These are phyloP conservation scores for Bursaphelenchus mucronatus DNA, from an alignment of 1,140 invertebrate species.

Conservation along the genomic window DNA sequence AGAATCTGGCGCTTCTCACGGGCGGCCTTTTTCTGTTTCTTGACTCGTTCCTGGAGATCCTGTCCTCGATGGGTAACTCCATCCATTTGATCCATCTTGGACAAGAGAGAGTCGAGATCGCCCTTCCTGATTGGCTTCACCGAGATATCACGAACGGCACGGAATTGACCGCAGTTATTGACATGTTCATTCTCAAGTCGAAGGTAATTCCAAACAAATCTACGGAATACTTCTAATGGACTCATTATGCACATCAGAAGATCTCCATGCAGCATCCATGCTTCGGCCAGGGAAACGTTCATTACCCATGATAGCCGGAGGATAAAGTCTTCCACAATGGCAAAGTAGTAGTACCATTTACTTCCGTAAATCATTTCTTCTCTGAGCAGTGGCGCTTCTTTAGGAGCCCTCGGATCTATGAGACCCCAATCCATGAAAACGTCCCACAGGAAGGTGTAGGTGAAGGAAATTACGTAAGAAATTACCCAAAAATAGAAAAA, in stretches of 20 bases:
- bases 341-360: slow-evolving; percentile 84
- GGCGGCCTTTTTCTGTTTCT: slow-evolving; percentile 58
- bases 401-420: slow-evolving; percentile 74
- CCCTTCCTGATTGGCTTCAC: slow-evolving; percentile 76
- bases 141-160: slow-evolving; percentile 94
- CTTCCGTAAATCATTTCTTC: slow-evolving; percentile 70
- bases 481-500: slow-evolving; percentile 59
- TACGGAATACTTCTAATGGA: slow-evolving; percentile 88
- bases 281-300: slow-evolving; percentile 80
- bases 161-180: slow-evolving; percentile 98
- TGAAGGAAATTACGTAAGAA: slow-evolving; percentile 57
- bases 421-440: slow-evolving; percentile 98
- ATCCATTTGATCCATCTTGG: slow-evolving; percentile 56
- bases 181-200: slow-evolving; percentile 98
- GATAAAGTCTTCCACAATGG: slow-evolving; percentile 89
- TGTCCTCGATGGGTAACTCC: slow-evolving; percentile 59
- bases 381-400: slow-evolving; percentile 69
- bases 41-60: slow-evolving; percentile 56
- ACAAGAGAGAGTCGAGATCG: slow-evolving; percentile 48
- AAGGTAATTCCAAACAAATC: slow-evolving; percentile 99
- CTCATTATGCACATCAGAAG: slow-evolving; percentile 82
- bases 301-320: slow-evolving; percentile 84
- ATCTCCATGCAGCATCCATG: slow-evolving; percentile 73
- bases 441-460: slow-evolving; percentile 84
- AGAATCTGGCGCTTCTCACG: slow-evolving; percentile 53